Evolutionary conservation across 2,797 vertebrate genomes (phyloP).

Genomic region (Fratercula arctica): DNA sequence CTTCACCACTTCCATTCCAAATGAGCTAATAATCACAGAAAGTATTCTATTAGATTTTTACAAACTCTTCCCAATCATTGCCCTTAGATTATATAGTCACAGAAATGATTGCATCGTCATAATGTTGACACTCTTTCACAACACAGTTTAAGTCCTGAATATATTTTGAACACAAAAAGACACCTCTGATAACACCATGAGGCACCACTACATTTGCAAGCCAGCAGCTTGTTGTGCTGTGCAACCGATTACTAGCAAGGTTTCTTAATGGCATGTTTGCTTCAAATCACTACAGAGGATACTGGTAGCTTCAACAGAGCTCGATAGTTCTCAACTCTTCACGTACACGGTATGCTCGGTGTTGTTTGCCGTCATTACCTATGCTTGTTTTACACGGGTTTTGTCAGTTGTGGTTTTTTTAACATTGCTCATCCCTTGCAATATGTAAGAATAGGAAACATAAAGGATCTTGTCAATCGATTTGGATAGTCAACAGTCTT

Average conservation of each 20-base stretch:
- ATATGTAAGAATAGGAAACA: not conserved
- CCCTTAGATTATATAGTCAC: not conserved
- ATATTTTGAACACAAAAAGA: not conserved
- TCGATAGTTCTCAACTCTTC: not conserved
- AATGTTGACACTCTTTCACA: not conserved
- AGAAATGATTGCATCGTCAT: not conserved
- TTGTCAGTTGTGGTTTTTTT: not conserved
- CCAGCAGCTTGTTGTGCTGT: not conserved
- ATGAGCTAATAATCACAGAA: not conserved
- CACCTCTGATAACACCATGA: not conserved
- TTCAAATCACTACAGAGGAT: slow-evolving; percentile 13
- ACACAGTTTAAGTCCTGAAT: not conserved
- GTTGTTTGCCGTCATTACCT: not conserved
- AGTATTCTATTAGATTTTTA: not conserved
- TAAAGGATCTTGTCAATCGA: not conserved
- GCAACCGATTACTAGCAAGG: not conserved
- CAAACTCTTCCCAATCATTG: not conserved
- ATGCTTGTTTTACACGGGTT: not conserved
- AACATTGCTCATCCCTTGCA: not conserved
- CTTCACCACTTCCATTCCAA: not conserved
- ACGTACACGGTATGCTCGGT: not conserved
- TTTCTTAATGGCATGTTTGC: slow-evolving; percentile 21
- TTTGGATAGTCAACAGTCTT: not conserved
- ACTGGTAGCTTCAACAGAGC: slow-evolving; percentile 10
- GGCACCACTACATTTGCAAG: not conserved